Conservation (phyloP, 2,797 vertebrate species). For the Cetoscarus ocellatus region DNA sequence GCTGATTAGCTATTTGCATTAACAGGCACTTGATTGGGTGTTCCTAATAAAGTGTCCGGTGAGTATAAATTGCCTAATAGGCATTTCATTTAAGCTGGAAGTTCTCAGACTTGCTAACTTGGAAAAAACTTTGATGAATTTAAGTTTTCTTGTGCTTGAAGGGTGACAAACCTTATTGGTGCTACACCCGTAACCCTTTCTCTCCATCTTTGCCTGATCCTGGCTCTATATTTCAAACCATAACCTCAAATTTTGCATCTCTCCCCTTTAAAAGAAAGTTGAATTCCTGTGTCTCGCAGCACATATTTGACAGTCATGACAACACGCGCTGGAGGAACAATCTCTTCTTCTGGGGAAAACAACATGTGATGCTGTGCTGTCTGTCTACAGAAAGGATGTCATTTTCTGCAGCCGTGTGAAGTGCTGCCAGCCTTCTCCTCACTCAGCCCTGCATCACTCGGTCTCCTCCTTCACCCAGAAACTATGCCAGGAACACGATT, state of each 20-base stretch:
- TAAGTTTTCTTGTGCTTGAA: background rate
- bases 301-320: conserved; percentile 10
- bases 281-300: background rate
- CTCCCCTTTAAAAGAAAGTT: background rate
- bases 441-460: conserved; percentile 28
- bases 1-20: no score
- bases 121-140: background rate
- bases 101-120: background rate
- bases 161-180: background rate
- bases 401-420: conserved; percentile 38
- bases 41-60: no score
- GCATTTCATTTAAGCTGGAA: background rate
- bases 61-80: no score
- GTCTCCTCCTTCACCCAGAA: conserved; percentile 12
- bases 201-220: background rate
- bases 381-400: conserved; percentile 33
- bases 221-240: background rate
- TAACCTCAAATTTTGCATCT: conserved; percentile 10
- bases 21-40: no score
- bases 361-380: background rate
- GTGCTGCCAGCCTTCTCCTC: conserved; percentile 21
- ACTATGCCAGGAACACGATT: conserved; percentile 33
- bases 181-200: background rate
- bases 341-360: conserved; percentile 13
- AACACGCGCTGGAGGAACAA: conserved; percentile 2